phyloP scores from a whole-genome alignment of 2,797 vertebrate species.

The Antrozous pallidus region DNA sequence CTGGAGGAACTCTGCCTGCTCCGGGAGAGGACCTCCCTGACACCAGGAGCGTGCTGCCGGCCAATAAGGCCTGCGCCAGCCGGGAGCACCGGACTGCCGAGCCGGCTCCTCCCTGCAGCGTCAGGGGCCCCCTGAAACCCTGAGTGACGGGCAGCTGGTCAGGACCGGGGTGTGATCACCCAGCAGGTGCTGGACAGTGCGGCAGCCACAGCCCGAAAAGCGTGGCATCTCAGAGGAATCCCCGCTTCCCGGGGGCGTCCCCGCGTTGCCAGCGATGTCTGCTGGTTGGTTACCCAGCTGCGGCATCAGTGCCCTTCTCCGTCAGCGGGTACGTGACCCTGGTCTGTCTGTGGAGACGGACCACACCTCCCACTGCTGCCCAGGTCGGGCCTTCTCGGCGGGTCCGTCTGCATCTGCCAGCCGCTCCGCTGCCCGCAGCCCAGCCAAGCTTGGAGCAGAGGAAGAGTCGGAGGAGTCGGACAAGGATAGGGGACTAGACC shows the following conservation, averaged over 20 bases:
- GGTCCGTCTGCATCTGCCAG: neutral
- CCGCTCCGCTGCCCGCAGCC: neutral
- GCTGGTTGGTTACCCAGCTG: neutral
- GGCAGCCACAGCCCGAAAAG: neutral
- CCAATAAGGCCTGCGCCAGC: neutral
- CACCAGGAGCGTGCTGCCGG: neutral
- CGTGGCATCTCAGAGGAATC: neutral
- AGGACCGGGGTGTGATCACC: neutral
- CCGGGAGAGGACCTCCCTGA: neutral
- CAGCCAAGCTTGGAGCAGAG: neutral
- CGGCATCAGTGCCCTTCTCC: neutral
- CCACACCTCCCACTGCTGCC: neutral
- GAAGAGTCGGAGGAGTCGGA: neutral
- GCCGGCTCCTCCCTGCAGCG: neutral
- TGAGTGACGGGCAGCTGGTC: neutral
- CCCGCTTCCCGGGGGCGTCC: neutral
- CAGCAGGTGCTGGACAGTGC: neutral
- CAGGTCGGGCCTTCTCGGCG: neutral
- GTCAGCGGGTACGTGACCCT: neutral
- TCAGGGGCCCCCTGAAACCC: neutral
- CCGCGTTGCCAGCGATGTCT: neutral
- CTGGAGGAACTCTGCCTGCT: neutral
- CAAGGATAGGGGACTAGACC: neutral
- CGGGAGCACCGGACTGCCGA: neutral
- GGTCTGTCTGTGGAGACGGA: neutral